Conservation (phyloP, 2,888 invertebrate species). For the Eupithecia inturbata region DNA sequence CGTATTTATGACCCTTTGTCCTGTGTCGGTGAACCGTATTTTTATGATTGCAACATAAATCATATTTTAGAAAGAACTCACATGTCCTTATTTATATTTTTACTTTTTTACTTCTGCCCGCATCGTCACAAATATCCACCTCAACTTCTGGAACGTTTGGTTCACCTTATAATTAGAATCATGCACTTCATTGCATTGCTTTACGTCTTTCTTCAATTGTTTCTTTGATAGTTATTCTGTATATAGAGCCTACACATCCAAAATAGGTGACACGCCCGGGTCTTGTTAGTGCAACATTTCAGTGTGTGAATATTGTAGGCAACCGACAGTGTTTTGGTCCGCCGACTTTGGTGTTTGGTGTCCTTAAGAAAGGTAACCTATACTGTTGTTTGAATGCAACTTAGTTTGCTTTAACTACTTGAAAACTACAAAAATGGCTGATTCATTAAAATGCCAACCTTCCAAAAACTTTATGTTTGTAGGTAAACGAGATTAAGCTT, state of each 20-base stretch:
- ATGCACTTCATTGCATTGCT: neutral
- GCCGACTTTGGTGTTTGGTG: neutral
- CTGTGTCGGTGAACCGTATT: conserved; percentile 4
- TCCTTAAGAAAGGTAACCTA: neutral
- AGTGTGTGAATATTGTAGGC: neutral
- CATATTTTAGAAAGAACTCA: neutral
- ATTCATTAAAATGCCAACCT: neutral
- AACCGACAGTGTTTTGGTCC: neutral
- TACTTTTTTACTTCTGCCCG: neutral
- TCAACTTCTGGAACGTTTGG: neutral
- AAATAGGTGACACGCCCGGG: neutral
- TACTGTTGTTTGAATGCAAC: neutral
- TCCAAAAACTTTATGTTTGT: no score
- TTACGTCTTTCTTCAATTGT: neutral
- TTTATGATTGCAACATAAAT: neutral
- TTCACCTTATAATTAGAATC: neutral
- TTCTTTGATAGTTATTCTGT: neutral
- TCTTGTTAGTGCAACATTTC: neutral
- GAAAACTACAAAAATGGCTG: neutral
- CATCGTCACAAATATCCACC: neutral
- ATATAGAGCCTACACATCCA: neutral
- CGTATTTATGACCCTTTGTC: conserved; percentile 41
- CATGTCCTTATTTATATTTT: neutral
- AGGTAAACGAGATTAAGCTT: neutral
- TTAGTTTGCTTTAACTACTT: neutral